These are phyloP conservation scores for Heterodera carotae DNA, from an alignment of 1,140 invertebrate species.

Conservation along the genomic window DNA sequence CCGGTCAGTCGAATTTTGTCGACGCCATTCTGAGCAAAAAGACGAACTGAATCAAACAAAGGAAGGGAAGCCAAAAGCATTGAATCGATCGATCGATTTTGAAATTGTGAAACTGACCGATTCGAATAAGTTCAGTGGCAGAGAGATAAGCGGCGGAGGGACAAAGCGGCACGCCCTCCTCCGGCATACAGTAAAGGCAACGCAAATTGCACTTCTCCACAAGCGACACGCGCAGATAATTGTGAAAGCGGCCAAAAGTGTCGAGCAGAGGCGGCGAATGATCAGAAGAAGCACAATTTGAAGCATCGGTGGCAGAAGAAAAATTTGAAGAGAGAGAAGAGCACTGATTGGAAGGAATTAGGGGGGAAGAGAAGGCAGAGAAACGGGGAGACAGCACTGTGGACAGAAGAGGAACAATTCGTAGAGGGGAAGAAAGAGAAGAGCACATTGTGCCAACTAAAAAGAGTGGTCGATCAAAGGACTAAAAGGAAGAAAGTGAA, in stretches of 20 bases:
- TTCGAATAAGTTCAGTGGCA: slow-evolving; percentile 79
- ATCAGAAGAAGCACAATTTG: background rate
- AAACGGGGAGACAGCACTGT: no score
- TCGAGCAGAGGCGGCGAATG: slow-evolving; percentile 69
- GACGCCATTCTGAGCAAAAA: slow-evolving; percentile 87
- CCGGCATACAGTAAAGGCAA: slow-evolving; percentile 96
- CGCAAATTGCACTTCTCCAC: slow-evolving; percentile 93
- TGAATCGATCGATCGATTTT: no score
- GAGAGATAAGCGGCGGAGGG: slow-evolving; percentile 73
- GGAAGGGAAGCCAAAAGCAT: background rate
- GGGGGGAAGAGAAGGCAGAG: no score
- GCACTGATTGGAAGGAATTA: background rate
- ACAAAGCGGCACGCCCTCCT: slow-evolving; percentile 81
- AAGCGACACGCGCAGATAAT: slow-evolving; percentile 89
- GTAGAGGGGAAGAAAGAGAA: no score
- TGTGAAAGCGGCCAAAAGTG: slow-evolving; percentile 82
- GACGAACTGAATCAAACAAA: slow-evolving; percentile 57
- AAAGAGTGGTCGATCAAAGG: no score
- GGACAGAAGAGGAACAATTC: no score
- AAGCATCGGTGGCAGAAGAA: no score
- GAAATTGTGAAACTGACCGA: no score
- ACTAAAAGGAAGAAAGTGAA: no score
- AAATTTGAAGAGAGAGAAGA: no score
- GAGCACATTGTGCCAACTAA: no score
- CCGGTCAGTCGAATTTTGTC: slow-evolving; percentile 91